Percentiles rank a stretch among this genome's conserved stretches.
phyloP scores from a whole-genome alignment of 2,113 vertebrate species.

The Colistium nudipinnis region DNA sequence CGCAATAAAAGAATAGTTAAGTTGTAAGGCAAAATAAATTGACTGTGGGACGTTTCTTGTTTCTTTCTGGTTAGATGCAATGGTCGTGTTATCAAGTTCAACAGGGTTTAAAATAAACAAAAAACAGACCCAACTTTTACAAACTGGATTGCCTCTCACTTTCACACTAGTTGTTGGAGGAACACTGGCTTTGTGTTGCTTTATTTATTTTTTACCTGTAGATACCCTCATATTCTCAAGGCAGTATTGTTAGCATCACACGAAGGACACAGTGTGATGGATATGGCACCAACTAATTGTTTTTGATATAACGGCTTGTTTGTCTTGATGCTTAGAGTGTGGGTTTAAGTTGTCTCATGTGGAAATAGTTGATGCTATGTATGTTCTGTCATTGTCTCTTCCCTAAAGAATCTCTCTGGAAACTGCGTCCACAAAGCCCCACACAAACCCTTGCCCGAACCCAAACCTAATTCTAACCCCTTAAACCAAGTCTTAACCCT shows the following conservation, averaged over 20 bases:
- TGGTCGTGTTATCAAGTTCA: background rate
- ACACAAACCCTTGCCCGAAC: too few relatives aligned
- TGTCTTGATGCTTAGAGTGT: background rate
- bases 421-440: background rate
- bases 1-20: background rate
- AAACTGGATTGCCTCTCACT: background rate
- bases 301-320: background rate
- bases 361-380: background rate
- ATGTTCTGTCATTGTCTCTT: slow-evolving; percentile 5
- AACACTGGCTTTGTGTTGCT: background rate
- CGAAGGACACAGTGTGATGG: background rate
- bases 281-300: background rate
- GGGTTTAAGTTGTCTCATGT: background rate
- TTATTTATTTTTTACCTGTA: background rate
- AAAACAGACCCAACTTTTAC: background rate
- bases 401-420: background rate
- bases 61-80: slow-evolving; percentile 8
- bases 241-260: background rate
- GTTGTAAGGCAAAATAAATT: background rate
- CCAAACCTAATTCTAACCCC: too few relatives aligned
- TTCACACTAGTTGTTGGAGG: background rate
- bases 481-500: too few relatives aligned
- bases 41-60: background rate
- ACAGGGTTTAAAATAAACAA: background rate
- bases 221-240: background rate